phyloP scores from a whole-genome alignment of 2,797 vertebrate genomes.

The Notamacropus eugenii region DNA sequence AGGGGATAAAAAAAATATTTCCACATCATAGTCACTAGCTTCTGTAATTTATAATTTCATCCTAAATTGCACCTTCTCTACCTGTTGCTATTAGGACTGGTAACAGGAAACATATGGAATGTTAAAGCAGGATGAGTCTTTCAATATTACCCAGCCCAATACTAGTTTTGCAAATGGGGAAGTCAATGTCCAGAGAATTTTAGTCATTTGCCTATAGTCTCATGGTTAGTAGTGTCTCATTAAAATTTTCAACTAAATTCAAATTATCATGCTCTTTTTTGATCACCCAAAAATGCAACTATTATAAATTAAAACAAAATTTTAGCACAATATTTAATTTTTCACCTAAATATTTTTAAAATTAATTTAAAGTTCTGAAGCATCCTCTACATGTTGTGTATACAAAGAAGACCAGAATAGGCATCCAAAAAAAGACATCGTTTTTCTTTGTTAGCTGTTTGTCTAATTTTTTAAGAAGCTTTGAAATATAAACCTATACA shows the following conservation, averaged over 20 bases:
- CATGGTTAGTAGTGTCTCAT: not conserved
- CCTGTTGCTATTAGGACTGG: not conserved
- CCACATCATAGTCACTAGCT: not conserved
- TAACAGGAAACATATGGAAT: not conserved
- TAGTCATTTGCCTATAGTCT: not conserved
- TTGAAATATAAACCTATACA: constrained; percentile 57
- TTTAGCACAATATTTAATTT: constrained; percentile 35
- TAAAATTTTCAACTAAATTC: constrained; percentile 30
- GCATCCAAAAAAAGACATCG: not conserved
- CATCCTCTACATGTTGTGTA: constrained; percentile 19
- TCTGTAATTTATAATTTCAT: not conserved
- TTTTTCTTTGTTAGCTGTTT: not conserved
- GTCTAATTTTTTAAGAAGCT: constrained; percentile 43
- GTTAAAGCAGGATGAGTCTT: not conserved
- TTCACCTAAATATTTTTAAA: constrained; percentile 8
- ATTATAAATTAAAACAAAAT: constrained; percentile 12
- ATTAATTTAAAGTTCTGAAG: constrained; percentile 29
- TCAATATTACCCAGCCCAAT: not conserved
- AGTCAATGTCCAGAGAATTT: not conserved
- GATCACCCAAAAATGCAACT: constrained; percentile 12
- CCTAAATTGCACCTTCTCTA: not conserved
- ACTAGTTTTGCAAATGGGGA: not conserved
- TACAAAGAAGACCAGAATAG: not conserved
- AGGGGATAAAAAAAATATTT: not conserved
- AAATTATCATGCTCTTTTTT: constrained; percentile 42